Evolutionary conservation across 2,797 vertebrate species (phyloP).

Genomic region (Liparis tanakae): DNA sequence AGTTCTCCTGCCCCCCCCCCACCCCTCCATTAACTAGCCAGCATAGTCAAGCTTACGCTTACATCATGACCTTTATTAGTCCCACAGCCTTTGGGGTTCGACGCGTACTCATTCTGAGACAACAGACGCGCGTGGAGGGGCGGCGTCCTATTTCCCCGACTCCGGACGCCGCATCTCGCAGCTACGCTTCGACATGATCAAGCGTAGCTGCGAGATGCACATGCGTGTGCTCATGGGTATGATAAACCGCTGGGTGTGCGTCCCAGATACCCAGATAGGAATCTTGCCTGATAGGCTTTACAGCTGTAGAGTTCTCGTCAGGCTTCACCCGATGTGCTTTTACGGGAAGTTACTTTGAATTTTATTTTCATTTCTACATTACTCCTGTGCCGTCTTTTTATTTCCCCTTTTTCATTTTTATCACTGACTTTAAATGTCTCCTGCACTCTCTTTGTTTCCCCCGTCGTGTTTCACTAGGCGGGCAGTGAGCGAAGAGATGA

Average conservation of each 20-base stretch:
- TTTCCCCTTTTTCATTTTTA: not conserved
- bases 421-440: not conserved
- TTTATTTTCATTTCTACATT: not conserved
- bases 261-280: slow-evolving; percentile 12
- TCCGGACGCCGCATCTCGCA: slow-evolving; percentile 62
- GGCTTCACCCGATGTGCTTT: slow-evolving; percentile 4
- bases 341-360: not conserved
- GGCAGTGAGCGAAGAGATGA: slow-evolving; percentile 81
- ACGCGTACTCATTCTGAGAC: slow-evolving; percentile 72
- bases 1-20: slow-evolving; percentile 27
- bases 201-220: slow-evolving; percentile 50
- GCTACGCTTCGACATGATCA: slow-evolving; percentile 53
- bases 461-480: slow-evolving; percentile 65
- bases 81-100: slow-evolving; percentile 68
- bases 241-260: slow-evolving; percentile 4
- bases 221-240: slow-evolving; percentile 26
- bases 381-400: not conserved
- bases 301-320: not conserved
- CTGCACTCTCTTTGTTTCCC: slow-evolving; percentile 24
- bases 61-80: slow-evolving; percentile 68
- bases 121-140: slow-evolving; percentile 59
- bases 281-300: slow-evolving; percentile 9
- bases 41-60: slow-evolving; percentile 65
- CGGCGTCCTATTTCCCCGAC: slow-evolving; percentile 55
- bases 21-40: slow-evolving; percentile 52